These are phyloP conservation scores for Numenius phaeopus DNA, from an alignment of 2,797 vertebrate species.

Conservation along the genomic window DNA sequence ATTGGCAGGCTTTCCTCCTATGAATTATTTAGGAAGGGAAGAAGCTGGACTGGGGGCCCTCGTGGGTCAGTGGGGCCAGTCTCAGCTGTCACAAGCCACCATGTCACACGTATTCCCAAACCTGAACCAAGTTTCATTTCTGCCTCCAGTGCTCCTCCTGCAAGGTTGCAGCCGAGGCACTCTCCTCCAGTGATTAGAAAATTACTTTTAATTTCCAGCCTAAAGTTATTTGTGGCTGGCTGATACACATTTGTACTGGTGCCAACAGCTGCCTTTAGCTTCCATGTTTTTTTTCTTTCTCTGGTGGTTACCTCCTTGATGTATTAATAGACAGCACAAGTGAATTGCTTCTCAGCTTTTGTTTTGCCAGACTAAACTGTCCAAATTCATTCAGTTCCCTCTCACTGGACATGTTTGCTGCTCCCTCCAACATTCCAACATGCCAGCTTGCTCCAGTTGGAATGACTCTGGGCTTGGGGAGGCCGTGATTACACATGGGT, in stretches of 20 bases:
- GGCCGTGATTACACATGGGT: not conserved
- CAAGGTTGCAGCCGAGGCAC: not conserved
- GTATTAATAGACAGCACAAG: not conserved
- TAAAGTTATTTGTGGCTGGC: not conserved
- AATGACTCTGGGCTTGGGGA: not conserved
- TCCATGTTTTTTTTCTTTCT: not conserved
- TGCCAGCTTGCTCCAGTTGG: not conserved
- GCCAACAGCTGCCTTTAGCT: not conserved
- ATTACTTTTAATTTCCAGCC: not conserved
- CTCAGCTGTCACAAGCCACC: not conserved
- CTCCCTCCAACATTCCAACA: not conserved
- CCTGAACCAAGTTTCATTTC: not conserved
- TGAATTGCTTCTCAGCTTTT: not conserved
- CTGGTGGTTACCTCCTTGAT: not conserved
- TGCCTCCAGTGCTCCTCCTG: not conserved
- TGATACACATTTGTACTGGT: not conserved
- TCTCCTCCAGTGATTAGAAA: not conserved
- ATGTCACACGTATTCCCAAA: not conserved
- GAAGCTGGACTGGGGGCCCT: not conserved
- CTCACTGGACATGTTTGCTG: not conserved
- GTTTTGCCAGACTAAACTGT: not conserved
- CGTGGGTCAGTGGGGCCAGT: not conserved
- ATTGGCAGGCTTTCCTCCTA: not conserved
- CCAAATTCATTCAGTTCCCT: not conserved
- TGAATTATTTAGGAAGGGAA: not conserved